These are phyloP conservation scores for Dicerorhinus sumatrensis DNA, from an alignment of 2,113 vertebrate genomes.

Conservation along the genomic window DNA sequence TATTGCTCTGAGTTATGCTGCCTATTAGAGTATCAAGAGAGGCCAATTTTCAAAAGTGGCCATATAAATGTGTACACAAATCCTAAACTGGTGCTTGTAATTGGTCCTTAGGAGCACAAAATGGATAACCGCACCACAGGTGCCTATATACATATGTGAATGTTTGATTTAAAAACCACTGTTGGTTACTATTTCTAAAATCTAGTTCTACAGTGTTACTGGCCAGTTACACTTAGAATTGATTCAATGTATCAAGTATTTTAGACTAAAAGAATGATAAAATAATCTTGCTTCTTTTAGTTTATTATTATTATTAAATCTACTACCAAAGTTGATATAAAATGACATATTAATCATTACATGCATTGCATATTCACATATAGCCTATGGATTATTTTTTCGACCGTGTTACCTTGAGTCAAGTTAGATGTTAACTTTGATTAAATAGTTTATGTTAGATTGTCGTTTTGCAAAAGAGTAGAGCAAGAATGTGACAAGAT, in stretches of 20 bases:
- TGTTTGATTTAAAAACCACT: not conserved
- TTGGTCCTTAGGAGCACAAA: not conserved
- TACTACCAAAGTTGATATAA: not conserved
- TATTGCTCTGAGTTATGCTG: not conserved
- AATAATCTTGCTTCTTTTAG: not conserved
- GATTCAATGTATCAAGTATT: not conserved
- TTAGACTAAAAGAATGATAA: not conserved
- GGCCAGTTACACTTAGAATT: not conserved
- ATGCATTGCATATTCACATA: not conserved
- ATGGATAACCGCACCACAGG: not conserved
- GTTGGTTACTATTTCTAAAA: not conserved
- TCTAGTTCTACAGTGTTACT: not conserved
- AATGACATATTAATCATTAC: not conserved
- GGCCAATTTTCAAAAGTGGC: not conserved
- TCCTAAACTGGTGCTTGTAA: not conserved
- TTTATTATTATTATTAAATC: not conserved
- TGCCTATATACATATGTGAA: not conserved
- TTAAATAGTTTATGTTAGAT: not conserved
- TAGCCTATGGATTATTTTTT: not conserved
- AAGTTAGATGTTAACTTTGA: not conserved
- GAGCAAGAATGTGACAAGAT: not conserved
- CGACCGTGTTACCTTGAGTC: not conserved
- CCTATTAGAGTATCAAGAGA: constrained; percentile 13
- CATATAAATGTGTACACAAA: not conserved
- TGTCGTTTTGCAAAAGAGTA: not conserved